A percentile compares a stretch with the other conserved stretches of the same genome.
Evolutionary conservation across 2,888 invertebrate genomes (phyloP).

Genomic region (Melinaea menophilus): DNA sequence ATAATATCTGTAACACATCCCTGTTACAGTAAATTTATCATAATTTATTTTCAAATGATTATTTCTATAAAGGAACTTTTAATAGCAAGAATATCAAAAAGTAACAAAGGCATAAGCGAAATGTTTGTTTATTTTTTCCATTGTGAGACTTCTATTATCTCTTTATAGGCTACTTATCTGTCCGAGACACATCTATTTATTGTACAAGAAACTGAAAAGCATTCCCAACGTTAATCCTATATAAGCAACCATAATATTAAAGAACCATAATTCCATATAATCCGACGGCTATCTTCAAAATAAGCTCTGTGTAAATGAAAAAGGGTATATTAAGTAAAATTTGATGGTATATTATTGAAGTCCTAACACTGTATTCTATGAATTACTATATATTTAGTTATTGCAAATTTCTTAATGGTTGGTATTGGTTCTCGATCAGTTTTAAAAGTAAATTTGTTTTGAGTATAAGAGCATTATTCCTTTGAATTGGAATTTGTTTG

Average conservation of each 20-base stretch:
- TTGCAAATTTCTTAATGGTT: conserved; percentile 33
- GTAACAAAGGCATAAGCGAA: not conserved
- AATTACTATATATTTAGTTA: conserved; percentile 28
- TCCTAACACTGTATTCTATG: conserved; percentile 39
- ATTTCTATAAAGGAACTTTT: not conserved
- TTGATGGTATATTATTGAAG: conserved; percentile 37
- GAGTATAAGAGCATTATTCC: not conserved
- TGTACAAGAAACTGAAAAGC: conserved; percentile 20
- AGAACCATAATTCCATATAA: conserved; percentile 34
- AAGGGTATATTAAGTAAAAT: conserved; percentile 42
- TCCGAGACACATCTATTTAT: conserved; percentile 26
- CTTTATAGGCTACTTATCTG: conserved; percentile 12
- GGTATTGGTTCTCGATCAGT: conserved; percentile 13
- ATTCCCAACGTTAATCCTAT: conserved; percentile 31
- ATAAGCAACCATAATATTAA: conserved; percentile 35
- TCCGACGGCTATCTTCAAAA: conserved; percentile 37
- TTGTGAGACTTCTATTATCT: conserved; percentile 5
- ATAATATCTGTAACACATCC: conserved; percentile 16
- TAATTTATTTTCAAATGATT: not conserved
- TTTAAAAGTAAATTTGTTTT: conserved; percentile 1
- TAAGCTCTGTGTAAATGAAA: conserved; percentile 48
- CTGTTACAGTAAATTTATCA: conserved; percentile 2
- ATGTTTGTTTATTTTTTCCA: conserved; percentile 4
- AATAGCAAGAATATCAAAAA: not conserved
- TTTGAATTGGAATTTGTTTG: not conserved